Percentiles rank a stretch among this genome's conserved stretches.
Evolutionary conservation across 2,888 invertebrate species (phyloP).

Genomic region (Ceramica pisi): DNA sequence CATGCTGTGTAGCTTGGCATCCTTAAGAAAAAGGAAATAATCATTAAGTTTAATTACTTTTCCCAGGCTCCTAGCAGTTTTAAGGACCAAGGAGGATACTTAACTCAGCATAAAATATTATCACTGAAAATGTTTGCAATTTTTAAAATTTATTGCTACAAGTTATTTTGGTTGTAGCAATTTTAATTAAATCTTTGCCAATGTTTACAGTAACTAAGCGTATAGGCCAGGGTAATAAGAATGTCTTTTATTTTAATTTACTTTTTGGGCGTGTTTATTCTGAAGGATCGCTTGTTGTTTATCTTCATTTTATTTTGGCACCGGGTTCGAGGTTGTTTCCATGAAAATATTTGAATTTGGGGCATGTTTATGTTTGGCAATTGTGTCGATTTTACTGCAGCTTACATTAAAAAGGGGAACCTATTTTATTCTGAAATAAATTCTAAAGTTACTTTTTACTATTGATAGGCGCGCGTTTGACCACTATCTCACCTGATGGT

Average conservation of each 20-base stretch:
- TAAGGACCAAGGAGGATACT: not conserved
- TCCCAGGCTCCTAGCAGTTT: not conserved
- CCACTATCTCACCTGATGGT: too few species aligned
- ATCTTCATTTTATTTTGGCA: slow-evolving; percentile 16
- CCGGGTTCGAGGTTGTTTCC: not conserved
- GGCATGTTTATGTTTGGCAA: not conserved
- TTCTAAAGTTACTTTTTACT: too few species aligned
- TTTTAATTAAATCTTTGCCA: slow-evolving; percentile 45
- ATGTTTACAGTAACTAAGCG: slow-evolving; percentile 8
- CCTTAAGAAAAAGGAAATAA: not conserved
- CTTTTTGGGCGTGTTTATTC: slow-evolving; percentile 5
- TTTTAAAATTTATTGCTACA: slow-evolving; percentile 20
- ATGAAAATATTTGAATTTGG: not conserved
- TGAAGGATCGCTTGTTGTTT: slow-evolving; percentile 3
- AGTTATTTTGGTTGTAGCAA: slow-evolving; percentile 31
- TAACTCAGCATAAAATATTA: slow-evolving; percentile 1
- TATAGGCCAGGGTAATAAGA: slow-evolving; percentile 1
- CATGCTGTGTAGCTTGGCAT: too few species aligned
- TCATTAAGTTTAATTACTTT: not conserved
- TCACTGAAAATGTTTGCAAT: slow-evolving; percentile 1
- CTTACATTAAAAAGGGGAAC: not conserved
- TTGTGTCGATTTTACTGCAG: not conserved
- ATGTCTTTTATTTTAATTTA: slow-evolving; percentile 29
- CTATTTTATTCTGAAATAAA: not conserved
- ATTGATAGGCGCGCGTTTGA: too few species aligned